Conservation (phyloP, 2,113 vertebrate species). For the Delphinapterus leucas region DNA sequence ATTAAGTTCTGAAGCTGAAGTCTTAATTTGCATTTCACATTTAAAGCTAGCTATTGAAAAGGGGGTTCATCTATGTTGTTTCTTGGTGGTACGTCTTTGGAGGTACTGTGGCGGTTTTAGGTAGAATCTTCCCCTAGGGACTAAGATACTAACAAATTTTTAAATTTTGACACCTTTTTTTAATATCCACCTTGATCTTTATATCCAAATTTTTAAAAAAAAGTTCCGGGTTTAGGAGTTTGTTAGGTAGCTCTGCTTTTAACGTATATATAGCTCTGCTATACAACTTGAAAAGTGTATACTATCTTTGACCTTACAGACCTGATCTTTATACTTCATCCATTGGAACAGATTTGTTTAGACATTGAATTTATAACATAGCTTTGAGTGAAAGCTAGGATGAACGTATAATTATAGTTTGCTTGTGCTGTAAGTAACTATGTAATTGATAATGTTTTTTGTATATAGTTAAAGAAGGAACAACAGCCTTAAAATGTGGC, state of each 20-base stretch:
- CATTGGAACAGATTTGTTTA: slow-evolving; percentile 29
- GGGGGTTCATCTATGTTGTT: background rate
- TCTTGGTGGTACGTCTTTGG: slow-evolving; percentile 4
- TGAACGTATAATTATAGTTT: slow-evolving; percentile 9
- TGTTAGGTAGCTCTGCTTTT: slow-evolving; percentile 1
- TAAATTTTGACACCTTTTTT: background rate
- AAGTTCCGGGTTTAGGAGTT: background rate
- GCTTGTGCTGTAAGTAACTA: background rate
- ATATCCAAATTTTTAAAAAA: background rate
- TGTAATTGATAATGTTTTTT: slow-evolving; percentile 10
- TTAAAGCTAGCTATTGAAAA: background rate
- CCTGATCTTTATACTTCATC: slow-evolving; percentile 46
- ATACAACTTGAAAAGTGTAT: background rate
- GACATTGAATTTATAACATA: slow-evolving; percentile 13
- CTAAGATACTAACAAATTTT: background rate
- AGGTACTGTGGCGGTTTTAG: slow-evolving; percentile 11
- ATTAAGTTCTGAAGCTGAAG: slow-evolving; percentile 61
- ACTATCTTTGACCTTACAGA: background rate
- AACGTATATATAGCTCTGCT: background rate
- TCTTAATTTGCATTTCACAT: slow-evolving; percentile 57
- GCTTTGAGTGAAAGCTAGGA: background rate
- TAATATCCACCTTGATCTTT: background rate
- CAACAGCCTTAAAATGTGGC: slow-evolving; percentile 34
- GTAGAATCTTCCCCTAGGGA: background rate
- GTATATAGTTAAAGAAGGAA: background rate